phyloP scores from a whole-genome alignment of 2,797 vertebrate species.

The Leptatherina wallacei region DNA sequence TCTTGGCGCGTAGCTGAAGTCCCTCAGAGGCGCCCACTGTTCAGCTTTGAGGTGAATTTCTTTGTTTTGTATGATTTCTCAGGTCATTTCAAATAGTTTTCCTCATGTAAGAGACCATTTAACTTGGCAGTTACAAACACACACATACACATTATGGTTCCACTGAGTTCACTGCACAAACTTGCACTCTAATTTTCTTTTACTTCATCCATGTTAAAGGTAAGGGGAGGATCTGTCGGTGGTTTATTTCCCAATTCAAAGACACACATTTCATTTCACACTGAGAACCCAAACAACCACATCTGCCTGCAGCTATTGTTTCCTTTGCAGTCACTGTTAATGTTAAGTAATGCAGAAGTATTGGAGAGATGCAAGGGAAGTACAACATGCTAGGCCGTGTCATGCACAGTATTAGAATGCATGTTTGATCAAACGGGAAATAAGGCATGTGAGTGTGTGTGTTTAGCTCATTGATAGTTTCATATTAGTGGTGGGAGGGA shows the following conservation, averaged over 20 bases:
- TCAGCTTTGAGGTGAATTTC: constrained; percentile 45
- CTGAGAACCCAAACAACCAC: constrained; percentile 53
- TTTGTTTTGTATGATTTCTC: constrained; percentile 66
- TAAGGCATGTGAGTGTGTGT: constrained; percentile 50
- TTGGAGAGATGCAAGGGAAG: constrained; percentile 50
- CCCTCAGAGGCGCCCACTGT: constrained; percentile 35
- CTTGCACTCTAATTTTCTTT: constrained; percentile 29
- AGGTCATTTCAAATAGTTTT: constrained; percentile 65
- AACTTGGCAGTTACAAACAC: constrained; percentile 30
- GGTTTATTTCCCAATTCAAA: constrained; percentile 40
- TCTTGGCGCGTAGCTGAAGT: constrained; percentile 40
- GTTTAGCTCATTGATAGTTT: constrained; percentile 57
- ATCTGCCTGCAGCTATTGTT: constrained; percentile 57
- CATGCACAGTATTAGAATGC: constrained; percentile 60
- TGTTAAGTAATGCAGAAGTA: constrained; percentile 25
- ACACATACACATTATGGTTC: constrained; percentile 22
- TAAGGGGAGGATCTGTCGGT: constrained; percentile 35
- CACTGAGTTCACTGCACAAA: constrained; percentile 47
- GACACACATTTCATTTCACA: constrained; percentile 35
- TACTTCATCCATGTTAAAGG: constrained; percentile 36
- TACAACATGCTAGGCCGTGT: constrained; percentile 57
- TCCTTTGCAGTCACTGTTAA: constrained; percentile 31
- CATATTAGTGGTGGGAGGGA: constrained; percentile 45
- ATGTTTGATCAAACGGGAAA: constrained; percentile 54
- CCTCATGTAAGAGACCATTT: constrained; percentile 38